Conservation (phyloP, 2,797 vertebrate species). For the Borostomias antarcticus region DNA sequence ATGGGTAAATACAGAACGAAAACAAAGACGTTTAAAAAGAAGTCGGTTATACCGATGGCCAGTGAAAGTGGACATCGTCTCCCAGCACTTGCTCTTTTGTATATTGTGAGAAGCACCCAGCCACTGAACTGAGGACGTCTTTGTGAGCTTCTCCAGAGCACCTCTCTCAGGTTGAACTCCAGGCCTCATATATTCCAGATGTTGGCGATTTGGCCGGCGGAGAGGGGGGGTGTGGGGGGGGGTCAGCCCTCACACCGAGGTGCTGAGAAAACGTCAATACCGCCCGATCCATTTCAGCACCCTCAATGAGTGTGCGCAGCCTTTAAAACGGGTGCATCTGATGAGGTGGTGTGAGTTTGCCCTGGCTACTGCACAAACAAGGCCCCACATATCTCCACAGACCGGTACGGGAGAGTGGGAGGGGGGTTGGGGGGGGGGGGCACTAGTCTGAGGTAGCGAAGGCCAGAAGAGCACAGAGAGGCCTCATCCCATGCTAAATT, state of each 20-base stretch:
- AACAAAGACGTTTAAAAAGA: conserved; percentile 18
- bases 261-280: conserved; percentile 69
- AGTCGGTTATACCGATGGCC: conserved; percentile 22
- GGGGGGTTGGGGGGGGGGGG: conserved; percentile 7
- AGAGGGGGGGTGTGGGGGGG: no score
- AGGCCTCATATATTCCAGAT: conserved; percentile 72
- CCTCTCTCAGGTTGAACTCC: conserved; percentile 53
- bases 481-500: conserved; percentile 19
- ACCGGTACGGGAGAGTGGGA: background rate
- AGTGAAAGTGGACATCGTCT: conserved; percentile 22
- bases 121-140: conserved; percentile 62
- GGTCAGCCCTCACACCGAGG: conserved; percentile 66
- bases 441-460: conserved; percentile 18
- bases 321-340: conserved; percentile 61
- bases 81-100: conserved; percentile 32
- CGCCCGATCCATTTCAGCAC: conserved; percentile 59
- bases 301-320: conserved; percentile 65
- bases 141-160: conserved; percentile 60
- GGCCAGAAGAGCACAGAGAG: background rate
- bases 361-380: conserved; percentile 57
- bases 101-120: conserved; percentile 32
- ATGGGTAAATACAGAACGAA: conserved; percentile 11
- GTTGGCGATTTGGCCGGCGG: conserved; percentile 60
- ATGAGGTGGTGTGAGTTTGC: conserved; percentile 67
- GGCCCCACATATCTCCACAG: conserved; percentile 36